Percentiles rank a stretch among this genome's conserved stretches.
phyloP scores from a whole-genome alignment of 64 coral and sea anemone genomes.

The Pocillopora damicornis region DNA sequence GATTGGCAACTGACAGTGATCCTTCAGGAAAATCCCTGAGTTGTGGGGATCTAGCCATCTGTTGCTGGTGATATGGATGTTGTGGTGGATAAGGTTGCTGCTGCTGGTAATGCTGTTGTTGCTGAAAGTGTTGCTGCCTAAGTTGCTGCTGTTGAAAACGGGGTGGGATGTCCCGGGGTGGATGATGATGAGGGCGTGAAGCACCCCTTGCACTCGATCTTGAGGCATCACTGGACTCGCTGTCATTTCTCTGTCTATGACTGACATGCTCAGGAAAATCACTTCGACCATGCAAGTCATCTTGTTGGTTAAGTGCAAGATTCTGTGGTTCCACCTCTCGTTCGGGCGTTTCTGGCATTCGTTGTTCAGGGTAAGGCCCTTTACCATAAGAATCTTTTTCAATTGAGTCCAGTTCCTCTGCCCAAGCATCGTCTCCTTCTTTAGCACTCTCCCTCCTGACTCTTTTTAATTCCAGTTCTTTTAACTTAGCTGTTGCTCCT shows the following conservation, averaged over 20 bases:
- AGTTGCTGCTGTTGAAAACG: slow-evolving; percentile 77
- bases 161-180: slow-evolving; percentile 77
- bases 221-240: slow-evolving; percentile 84
- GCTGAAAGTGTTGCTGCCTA: slow-evolving; percentile 41
- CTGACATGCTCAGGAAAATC: slow-evolving; percentile 17
- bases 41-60: slow-evolving; percentile 26
- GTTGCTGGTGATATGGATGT: slow-evolving; percentile 52
- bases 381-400: slow-evolving; percentile 8
- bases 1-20: slow-evolving; percentile 36
- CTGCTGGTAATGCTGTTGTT: slow-evolving; percentile 56
- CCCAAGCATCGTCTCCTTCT: slow-evolving; percentile 34
- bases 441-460: slow-evolving; percentile 23
- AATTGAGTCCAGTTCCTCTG: slow-evolving; percentile 25
- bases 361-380: background rate
- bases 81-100: slow-evolving; percentile 19
- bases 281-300: slow-evolving; percentile 33
- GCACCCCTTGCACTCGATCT: slow-evolving; percentile 65
- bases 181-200: slow-evolving; percentile 51
- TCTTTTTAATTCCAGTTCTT: slow-evolving; percentile 65
- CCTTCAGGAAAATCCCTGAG: slow-evolving; percentile 56
- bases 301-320: slow-evolving; percentile 26
- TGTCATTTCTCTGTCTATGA: slow-evolving; percentile 62
- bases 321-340: slow-evolving; percentile 27
- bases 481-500: slow-evolving; percentile 70
- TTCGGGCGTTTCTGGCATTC: background rate